Percentiles rank a stretch among this genome's conserved stretches.
Conservation (phyloP, 2,797 vertebrate species). For the Trichosurus vulpecula region DNA sequence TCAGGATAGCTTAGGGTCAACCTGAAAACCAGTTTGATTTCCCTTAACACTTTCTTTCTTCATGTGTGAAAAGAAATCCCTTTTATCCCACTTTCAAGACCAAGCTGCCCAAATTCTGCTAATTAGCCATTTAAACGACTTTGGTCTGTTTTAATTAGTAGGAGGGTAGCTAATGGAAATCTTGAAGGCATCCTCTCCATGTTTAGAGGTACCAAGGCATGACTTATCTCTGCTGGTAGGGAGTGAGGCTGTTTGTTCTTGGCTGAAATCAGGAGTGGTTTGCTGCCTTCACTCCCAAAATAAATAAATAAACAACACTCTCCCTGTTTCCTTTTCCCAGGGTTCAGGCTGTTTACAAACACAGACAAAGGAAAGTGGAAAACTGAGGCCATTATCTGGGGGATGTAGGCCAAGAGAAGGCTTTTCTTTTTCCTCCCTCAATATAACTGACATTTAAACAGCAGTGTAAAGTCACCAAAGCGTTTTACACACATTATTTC, state of each 20-base stretch:
- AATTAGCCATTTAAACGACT: conserved; percentile 76
- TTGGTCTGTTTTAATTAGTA: conserved; percentile 72
- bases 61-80: conserved; percentile 63
- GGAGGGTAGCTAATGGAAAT: conserved; percentile 66
- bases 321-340: conserved; percentile 64
- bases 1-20: conserved; percentile 33
- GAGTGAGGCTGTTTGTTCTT: conserved; percentile 52
- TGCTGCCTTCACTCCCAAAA: conserved; percentile 60
- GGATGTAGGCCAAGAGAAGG: conserved; percentile 68
- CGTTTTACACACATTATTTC: background rate
- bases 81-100: conserved; percentile 66
- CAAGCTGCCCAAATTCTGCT: conserved; percentile 72
- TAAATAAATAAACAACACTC: conserved; percentile 20
- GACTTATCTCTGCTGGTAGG: conserved; percentile 34
- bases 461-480: background rate
- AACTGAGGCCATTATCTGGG: conserved; percentile 63
- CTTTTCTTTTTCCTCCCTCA: conserved; percentile 47
- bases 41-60: conserved; percentile 63
- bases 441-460: background rate
- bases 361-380: conserved; percentile 64
- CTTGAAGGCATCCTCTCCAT: conserved; percentile 68
- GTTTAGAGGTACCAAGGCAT: conserved; percentile 68
- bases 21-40: conserved; percentile 55
- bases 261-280: conserved; percentile 74
- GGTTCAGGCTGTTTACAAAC: conserved; percentile 70